Percentiles rank a stretch among this genome's conserved stretches.
phyloP scores from a whole-genome alignment of 2,888 invertebrate species.

The Balanococcus diminutus region DNA sequence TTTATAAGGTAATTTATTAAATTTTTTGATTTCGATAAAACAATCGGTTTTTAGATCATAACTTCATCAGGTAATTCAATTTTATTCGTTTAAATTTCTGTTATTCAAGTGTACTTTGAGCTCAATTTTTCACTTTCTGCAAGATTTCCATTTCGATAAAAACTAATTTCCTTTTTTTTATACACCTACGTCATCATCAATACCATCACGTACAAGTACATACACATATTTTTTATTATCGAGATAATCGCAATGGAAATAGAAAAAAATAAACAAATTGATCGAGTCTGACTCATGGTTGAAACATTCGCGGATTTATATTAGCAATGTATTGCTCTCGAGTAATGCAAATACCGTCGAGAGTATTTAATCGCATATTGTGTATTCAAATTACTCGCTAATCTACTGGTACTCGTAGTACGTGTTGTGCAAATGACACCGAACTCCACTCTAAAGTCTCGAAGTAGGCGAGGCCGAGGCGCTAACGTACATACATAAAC shows the following conservation, averaged over 20 bases:
- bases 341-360: not conserved
- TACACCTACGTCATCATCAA: not conserved
- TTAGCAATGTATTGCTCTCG: not conserved
- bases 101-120: too few species aligned
- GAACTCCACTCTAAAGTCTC: not conserved
- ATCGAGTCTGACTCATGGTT: slow-evolving; percentile 1
- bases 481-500: too few species aligned
- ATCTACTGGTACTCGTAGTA: not conserved
- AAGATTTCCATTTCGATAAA: too few species aligned
- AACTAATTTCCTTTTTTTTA: not conserved
- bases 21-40: too few species aligned
- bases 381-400: slow-evolving; percentile 19
- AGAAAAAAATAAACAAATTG: not conserved
- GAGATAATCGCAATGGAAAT: not conserved
- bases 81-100: too few species aligned
- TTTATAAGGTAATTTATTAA: too few species aligned
- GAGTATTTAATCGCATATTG: slow-evolving; percentile 1
- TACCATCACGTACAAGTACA: not conserved
- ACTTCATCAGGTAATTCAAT: too few species aligned
- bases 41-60: too few species aligned
- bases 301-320: not conserved
- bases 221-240: too few species aligned
- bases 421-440: not conserved
- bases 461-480: not conserved
- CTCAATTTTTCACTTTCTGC: too few species aligned